Evolutionary conservation across 2,113 vertebrate species (phyloP).

Genomic region (Synodontis membranacea): DNA sequence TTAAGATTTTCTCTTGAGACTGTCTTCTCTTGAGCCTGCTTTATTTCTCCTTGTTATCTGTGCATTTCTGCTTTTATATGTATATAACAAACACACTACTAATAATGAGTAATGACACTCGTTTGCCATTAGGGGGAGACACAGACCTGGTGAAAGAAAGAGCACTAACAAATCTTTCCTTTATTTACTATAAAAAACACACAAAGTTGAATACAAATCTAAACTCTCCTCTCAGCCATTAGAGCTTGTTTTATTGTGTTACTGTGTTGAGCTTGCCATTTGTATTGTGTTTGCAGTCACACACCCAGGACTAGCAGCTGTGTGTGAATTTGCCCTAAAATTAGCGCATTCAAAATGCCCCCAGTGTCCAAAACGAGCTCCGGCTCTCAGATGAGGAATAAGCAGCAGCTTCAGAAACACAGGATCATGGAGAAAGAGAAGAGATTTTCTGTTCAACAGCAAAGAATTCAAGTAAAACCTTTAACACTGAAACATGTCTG

Average conservation of each 20-base stretch:
- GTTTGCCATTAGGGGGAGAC: slow-evolving; percentile 30
- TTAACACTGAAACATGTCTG: background rate
- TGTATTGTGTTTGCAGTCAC: background rate
- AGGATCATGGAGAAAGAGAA: background rate
- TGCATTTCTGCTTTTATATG: background rate
- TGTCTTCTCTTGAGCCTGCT: too few species aligned
- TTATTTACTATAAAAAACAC: background rate
- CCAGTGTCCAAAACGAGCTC: background rate
- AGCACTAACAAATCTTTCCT: background rate
- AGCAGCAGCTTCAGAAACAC: background rate
- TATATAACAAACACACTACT: background rate
- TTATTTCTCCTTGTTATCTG: background rate
- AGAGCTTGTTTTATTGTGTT: background rate
- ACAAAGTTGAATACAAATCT: background rate
- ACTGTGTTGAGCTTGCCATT: background rate
- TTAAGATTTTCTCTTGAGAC: too few species aligned
- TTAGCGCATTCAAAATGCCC: background rate
- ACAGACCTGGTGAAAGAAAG: background rate
- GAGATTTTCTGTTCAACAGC: background rate
- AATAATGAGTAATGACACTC: background rate
- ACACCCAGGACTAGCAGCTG: background rate
- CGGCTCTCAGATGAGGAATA: background rate
- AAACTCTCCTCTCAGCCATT: background rate
- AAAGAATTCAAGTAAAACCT: background rate
- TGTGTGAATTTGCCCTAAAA: background rate